Base-by-base conservation (phyloP, 1,140 invertebrate genomes). In the Varroa destructor region DNA sequence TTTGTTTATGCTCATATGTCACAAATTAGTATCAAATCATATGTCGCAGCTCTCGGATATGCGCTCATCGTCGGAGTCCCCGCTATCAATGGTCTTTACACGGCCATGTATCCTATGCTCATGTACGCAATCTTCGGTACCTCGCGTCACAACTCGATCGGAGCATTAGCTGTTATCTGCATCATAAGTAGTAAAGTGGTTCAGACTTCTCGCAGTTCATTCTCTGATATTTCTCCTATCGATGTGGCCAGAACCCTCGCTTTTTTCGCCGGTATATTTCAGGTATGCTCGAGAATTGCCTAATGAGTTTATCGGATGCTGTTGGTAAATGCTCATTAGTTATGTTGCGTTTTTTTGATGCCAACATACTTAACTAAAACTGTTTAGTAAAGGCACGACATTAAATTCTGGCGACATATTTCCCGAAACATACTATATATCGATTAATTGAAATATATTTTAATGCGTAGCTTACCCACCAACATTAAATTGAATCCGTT, bases 61-160 rank as follows among this genome's bases (percentile, higher is more conserved):
- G 89, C 90, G 6, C 80, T 96, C 70, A 78, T 97, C 56, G 90
- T 88, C 0, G 88, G 88, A 73, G 86, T 95, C 0, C 87, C 88
- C 0, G 89, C 93, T 0, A 87, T 95, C 46, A 85, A 88, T 72
- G 94, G 94, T 3, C 85, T 97, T 1, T 96, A 96, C 79, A 93
- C 93, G 85, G 91, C 91, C 0, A 91, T 97, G 76, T 94, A 96
- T 80, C 91, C 93, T 1, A 87, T 91, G 0, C 78, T 97, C 0
- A 82, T 94, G 4, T 97, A 97, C 79, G 85, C 89, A 71, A 81
- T 97, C 61, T 85, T 97, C 72, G 93, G 92, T 43, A 95, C 93
- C 5, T 97, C 93, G 0, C 84, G 85, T 64, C 93, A 97, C 76
- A 86, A 91, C 36, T 96, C 93, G 1, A 88, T 96, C 81, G 93